phyloP scores from a whole-genome alignment of 2,888 invertebrate genomes.

The Ethmia dodecea region DNA sequence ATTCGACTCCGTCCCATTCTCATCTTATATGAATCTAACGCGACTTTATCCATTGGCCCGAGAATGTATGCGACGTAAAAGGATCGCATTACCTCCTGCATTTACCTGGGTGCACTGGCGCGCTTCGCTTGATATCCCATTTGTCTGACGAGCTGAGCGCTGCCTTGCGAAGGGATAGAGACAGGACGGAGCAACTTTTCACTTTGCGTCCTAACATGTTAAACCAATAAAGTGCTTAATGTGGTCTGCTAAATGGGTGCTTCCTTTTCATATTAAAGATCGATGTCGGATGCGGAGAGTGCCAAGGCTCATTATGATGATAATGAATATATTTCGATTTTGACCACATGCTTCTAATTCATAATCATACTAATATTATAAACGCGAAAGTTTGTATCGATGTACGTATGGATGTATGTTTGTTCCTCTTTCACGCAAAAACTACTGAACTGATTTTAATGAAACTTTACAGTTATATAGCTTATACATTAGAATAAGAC shows the following conservation, averaged over 20 bases:
- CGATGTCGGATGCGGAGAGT: too few relatives aligned
- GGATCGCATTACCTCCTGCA: conserved; percentile 33
- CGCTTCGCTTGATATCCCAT: conserved; percentile 37
- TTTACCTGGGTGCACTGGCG: conserved; percentile 38
- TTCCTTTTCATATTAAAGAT: too few relatives aligned
- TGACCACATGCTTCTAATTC: too few relatives aligned
- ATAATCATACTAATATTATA: too few relatives aligned
- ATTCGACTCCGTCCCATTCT: conserved; percentile 2
- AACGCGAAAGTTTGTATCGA: too few relatives aligned
- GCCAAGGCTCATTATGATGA: too few relatives aligned
- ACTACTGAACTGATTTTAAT: too few relatives aligned
- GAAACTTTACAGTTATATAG: too few relatives aligned
- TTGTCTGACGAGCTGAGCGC: conserved; percentile 42
- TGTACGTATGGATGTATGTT: too few relatives aligned
- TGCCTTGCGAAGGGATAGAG: conserved; percentile 17
- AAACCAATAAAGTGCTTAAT: conserved; percentile 27
- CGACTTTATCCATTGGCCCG: conserved; percentile 1
- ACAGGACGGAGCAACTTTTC: conserved; percentile 34
- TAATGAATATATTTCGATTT: too few relatives aligned
- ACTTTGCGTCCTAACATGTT: conserved; percentile 34
- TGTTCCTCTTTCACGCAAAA: too few relatives aligned
- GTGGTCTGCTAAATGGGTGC: neutral
- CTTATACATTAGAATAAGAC: too few relatives aligned
- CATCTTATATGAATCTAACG: conserved; percentile 1
- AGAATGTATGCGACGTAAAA: conserved; percentile 13